phyloP scores from a whole-genome alignment of 2,797 vertebrate genomes.

The Lophotriccus pileatus region DNA sequence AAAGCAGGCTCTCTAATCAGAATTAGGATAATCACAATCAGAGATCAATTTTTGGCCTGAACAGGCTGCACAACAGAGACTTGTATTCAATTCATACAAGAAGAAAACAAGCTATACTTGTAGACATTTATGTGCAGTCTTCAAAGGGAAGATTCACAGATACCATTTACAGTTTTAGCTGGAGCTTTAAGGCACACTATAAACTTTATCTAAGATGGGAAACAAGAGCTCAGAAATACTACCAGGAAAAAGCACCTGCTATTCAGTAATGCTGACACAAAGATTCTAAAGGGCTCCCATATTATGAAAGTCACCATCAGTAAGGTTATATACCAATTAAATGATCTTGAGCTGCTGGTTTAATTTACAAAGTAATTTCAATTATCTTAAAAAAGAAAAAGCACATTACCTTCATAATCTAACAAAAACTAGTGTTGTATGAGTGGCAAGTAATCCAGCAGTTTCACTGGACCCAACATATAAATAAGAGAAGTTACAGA shows the following conservation, averaged over 20 bases:
- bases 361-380: background rate
- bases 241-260: background rate
- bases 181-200: background rate
- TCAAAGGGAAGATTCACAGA: slow-evolving; percentile 5
- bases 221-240: background rate
- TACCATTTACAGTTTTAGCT: background rate
- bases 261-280: background rate
- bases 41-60: background rate
- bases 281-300: background rate
- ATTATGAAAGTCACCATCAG: background rate
- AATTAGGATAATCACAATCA: background rate
- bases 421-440: background rate
- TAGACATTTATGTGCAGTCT: background rate
- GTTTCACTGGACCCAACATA: background rate
- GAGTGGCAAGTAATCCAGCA: background rate
- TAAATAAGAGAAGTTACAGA: background rate
- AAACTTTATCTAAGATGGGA: background rate
- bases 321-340: background rate
- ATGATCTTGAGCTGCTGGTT: background rate
- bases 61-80: background rate
- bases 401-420: background rate
- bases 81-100: background rate
- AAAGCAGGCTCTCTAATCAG: background rate
- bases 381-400: background rate
- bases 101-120: background rate